Conservation (phyloP, 2,888 invertebrate genomes). For the Athrips mouffetella region DNA sequence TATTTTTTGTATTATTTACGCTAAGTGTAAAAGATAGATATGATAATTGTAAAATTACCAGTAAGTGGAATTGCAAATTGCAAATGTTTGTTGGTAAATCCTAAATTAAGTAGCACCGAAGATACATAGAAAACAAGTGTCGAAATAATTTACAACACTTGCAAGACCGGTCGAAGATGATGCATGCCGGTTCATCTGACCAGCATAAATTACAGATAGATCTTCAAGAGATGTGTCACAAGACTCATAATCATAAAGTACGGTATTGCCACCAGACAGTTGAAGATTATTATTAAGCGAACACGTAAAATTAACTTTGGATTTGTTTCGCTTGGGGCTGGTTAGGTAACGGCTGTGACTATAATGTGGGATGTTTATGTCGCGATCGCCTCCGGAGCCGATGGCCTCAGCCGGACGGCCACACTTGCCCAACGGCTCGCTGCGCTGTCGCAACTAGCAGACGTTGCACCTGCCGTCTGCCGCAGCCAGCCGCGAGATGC, state of each 20-base stretch:
- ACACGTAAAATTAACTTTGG: slow-evolving; percentile 54
- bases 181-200: slow-evolving; percentile 36
- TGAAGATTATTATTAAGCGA: slow-evolving; percentile 44
- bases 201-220: slow-evolving; percentile 38
- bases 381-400: slow-evolving; percentile 59
- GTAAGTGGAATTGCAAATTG: slow-evolving; percentile 3
- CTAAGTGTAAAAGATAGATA: slow-evolving; percentile 6
- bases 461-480: slow-evolving; percentile 60
- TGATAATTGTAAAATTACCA: neutral
- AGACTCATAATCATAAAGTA: slow-evolving; percentile 34
- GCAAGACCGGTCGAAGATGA: slow-evolving; percentile 47
- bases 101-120: slow-evolving; percentile 16
- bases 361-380: slow-evolving; percentile 70
- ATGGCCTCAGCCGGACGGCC: slow-evolving; percentile 61
- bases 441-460: slow-evolving; percentile 70
- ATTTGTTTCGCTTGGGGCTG: slow-evolving; percentile 57
- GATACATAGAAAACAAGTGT: slow-evolving; percentile 35
- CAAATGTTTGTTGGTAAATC: slow-evolving; percentile 8
- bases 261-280: slow-evolving; percentile 29
- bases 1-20: neutral
- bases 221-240: slow-evolving; percentile 30
- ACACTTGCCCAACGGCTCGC: slow-evolving; percentile 73
- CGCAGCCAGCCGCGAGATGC: slow-evolving; percentile 42
- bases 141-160: slow-evolving; percentile 49
- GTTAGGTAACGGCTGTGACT: slow-evolving; percentile 59